These are phyloP conservation scores for Rhynchomys soricoides DNA, from an alignment of 2,113 vertebrate genomes.

Conservation along the genomic window DNA sequence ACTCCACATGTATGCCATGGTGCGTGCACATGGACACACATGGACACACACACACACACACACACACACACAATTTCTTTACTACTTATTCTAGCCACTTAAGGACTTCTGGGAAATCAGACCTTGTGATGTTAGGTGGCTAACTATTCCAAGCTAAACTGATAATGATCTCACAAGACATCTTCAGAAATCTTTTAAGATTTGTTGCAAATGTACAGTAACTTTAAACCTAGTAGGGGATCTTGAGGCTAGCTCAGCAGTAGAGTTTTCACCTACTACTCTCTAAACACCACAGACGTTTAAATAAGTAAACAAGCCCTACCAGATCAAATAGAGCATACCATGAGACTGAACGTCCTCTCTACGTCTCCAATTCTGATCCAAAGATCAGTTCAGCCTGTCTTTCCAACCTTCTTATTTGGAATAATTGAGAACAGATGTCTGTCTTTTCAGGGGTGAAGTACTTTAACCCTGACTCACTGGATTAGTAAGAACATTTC, in stretches of 20 bases:
- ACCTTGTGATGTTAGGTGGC: not conserved
- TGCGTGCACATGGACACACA: not conserved
- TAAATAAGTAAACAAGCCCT: not conserved
- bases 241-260: not conserved
- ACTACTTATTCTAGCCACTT: not conserved
- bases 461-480: constrained; percentile 65
- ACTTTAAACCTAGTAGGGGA: not conserved
- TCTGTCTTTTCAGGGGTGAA: constrained; percentile 36
- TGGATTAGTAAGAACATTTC: constrained; percentile 51
- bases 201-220: not conserved
- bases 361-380: not conserved
- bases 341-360: not conserved
- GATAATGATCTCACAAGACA: not conserved
- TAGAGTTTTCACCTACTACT: not conserved
- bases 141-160: not conserved
- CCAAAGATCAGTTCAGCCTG: not conserved
- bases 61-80: not conserved
- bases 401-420: not conserved
- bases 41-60: not conserved
- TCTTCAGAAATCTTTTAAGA: constrained; percentile 26
- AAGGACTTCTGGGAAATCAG: not conserved
- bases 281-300: not conserved
- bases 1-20: too few species aligned
- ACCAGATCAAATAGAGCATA: not conserved
- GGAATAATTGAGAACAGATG: not conserved